phyloP scores from a whole-genome alignment of 64 coral and sea anemone genomes.

The Catalaphyllia jardinei region DNA sequence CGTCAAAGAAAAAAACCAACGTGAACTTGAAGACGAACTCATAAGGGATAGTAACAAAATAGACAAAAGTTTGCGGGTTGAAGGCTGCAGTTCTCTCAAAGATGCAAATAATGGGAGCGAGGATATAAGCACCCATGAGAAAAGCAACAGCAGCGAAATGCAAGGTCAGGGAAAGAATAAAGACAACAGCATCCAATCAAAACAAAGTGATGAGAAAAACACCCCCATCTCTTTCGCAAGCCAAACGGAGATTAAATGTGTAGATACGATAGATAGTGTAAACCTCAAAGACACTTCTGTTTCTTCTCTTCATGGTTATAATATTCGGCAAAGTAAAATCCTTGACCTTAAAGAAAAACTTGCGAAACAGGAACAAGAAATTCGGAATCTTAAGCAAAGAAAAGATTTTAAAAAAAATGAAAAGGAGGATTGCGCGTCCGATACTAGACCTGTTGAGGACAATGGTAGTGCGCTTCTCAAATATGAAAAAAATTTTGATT shows the following conservation, averaged over 20 bases:
- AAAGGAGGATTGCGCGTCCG: neutral
- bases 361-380: constrained; percentile 4
- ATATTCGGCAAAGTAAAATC: neutral
- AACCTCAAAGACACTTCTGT: neutral
- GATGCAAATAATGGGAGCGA: neutral
- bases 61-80: neutral
- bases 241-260: neutral
- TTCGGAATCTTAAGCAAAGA: neutral
- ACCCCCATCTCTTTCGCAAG: neutral
- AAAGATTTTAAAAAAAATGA: neutral
- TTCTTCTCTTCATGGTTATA: neutral
- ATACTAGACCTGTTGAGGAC: neutral
- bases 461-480: neutral
- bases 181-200: neutral
- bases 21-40: neutral
- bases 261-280: neutral
- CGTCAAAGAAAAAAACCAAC: neutral
- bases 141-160: neutral
- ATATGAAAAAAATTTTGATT: neutral
- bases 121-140: neutral
- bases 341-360: constrained; percentile 8
- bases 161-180: neutral
- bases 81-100: neutral
- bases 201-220: neutral
- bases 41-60: neutral